Percentiles rank a stretch among this genome's conserved stretches.
phyloP scores from a whole-genome alignment of 2,888 invertebrate species.

The Caenorhabditis imperialis region DNA sequence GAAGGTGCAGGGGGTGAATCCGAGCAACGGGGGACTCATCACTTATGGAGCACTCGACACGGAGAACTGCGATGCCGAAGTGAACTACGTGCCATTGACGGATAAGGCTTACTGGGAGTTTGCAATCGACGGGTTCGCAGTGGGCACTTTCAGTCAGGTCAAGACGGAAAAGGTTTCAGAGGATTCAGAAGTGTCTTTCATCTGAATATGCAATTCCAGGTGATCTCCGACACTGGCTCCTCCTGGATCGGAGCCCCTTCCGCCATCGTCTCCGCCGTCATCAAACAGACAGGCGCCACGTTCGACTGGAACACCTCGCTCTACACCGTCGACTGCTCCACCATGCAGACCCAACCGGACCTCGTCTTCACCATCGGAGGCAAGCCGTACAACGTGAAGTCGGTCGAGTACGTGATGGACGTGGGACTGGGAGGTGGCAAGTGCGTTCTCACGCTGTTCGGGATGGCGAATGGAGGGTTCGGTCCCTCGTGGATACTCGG shows the following conservation, averaged over 20 bases:
- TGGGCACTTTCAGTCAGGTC: constrained; percentile 54
- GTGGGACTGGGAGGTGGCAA: constrained; percentile 61
- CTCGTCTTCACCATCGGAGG: constrained; percentile 68
- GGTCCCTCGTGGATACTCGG: constrained; percentile 63
- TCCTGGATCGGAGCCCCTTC: constrained; percentile 67
- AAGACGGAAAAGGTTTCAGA: constrained; percentile 44
- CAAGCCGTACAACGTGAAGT: constrained; percentile 59
- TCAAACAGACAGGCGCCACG: constrained; percentile 61
- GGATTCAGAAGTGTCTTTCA: too few species aligned
- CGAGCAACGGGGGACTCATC: constrained; percentile 64
- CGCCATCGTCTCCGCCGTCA: constrained; percentile 53
- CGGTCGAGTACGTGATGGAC: constrained; percentile 71
- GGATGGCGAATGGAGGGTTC: constrained; percentile 51
- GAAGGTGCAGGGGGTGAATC: constrained; percentile 22
- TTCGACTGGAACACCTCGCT: constrained; percentile 58
- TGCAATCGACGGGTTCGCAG: constrained; percentile 51
- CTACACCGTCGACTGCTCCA: constrained; percentile 66
- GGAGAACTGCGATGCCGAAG: constrained; percentile 60
- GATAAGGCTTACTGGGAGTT: constrained; percentile 72
- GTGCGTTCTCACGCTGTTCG: constrained; percentile 61
- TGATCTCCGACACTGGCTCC: constrained; percentile 73
- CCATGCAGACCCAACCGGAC: constrained; percentile 53
- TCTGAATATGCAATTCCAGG: too few species aligned
- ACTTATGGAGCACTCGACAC: constrained; percentile 70
- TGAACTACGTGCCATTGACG: constrained; percentile 65